Base-by-base conservation (phyloP, 2,113 vertebrate species). In the Prolemur simus region DNA sequence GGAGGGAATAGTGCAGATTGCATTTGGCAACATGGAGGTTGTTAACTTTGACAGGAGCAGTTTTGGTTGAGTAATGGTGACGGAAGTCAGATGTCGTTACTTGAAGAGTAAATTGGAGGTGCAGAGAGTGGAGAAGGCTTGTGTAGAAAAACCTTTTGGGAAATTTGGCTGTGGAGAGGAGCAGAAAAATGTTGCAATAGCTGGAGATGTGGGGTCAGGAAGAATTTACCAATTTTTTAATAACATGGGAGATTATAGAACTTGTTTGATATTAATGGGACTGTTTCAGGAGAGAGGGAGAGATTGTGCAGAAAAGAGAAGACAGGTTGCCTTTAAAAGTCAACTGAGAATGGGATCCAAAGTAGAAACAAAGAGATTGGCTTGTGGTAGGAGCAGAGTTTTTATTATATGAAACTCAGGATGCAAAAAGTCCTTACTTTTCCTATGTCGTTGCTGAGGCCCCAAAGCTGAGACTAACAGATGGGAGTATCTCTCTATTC, bases 101-200 rank as follows among this genome's bases (percentile, higher is more conserved):
- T 27, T 68, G 88, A 93, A 96, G 78, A 95, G 93, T 94, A 80
- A 93, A 91, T 78, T 83, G 78, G 78, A 94, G 89, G 64, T n/a
- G 20, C 2, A n/a, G 29, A 78, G 52, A 87, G 69, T 29, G 29
- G 87, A 94, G 97, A 73, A 29, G 37, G 74, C 64, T 64, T 78
- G 76, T 60, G 18, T 27, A 45, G 73, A 94, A 92, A 96, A 97
- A 12, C 47, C 63, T 81, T 94, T 95, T 80, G 84, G 73, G 60
- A 93, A 87, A 64, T 47, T 56, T 96, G 83, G 85, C 73, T 42
- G 58, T 91, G 80, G 45, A 90, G 56, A 82, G 34, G 58, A 86
- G 47, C 47, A 71, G 88, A 89, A 76, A 91, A 90, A 42, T 77
- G 32, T 60, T 56, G 47, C 87, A 56, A n/a, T 68, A 78, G 47